Evolutionary conservation across 1,140 invertebrate genomes (phyloP).

Genomic region (Idris sp.): DNA sequence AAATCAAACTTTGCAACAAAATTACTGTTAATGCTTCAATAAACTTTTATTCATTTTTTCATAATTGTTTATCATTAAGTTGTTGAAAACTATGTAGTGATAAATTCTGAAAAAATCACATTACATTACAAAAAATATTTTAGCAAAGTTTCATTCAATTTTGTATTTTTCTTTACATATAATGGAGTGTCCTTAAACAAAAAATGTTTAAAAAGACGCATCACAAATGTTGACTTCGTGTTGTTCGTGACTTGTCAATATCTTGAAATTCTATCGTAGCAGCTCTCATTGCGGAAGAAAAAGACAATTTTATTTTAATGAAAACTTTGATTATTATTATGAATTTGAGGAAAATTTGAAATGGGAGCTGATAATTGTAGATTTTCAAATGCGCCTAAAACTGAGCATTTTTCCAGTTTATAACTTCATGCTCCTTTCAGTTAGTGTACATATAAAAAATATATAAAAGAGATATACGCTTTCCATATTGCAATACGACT

Average conservation of each 20-base stretch:
- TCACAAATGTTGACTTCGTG: slow-evolving; percentile 10
- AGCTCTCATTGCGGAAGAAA: slow-evolving; percentile 39
- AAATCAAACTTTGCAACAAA: too few relatives aligned
- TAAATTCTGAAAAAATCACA: too few relatives aligned
- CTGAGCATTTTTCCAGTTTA: slow-evolving; percentile 34
- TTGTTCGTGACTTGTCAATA: slow-evolving; percentile 21
- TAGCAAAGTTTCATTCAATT: too few relatives aligned
- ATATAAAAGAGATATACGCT: slow-evolving; percentile 77
- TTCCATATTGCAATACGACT: slow-evolving; percentile 74
- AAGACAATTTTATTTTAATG: slow-evolving; percentile 11
- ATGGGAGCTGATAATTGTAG: slow-evolving; percentile 63
- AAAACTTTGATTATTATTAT: slow-evolving; percentile 32
- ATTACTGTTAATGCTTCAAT: too few relatives aligned
- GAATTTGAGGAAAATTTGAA: slow-evolving; percentile 34
- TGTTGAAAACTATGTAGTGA: too few relatives aligned
- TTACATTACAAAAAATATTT: too few relatives aligned
- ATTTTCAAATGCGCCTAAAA: slow-evolving; percentile 47
- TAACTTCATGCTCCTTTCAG: slow-evolving; percentile 66
- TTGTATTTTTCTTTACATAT: too few relatives aligned
- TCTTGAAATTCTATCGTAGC: slow-evolving; percentile 6
- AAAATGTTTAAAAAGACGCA: slow-evolving; percentile 10
- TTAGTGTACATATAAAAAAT: slow-evolving; percentile 75
- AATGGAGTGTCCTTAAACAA: not conserved
- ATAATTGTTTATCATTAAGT: too few relatives aligned
- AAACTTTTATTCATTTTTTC: too few relatives aligned